Base-by-base conservation (phyloP, 2,113 vertebrate genomes). In the Prietella phreatophila region DNA sequence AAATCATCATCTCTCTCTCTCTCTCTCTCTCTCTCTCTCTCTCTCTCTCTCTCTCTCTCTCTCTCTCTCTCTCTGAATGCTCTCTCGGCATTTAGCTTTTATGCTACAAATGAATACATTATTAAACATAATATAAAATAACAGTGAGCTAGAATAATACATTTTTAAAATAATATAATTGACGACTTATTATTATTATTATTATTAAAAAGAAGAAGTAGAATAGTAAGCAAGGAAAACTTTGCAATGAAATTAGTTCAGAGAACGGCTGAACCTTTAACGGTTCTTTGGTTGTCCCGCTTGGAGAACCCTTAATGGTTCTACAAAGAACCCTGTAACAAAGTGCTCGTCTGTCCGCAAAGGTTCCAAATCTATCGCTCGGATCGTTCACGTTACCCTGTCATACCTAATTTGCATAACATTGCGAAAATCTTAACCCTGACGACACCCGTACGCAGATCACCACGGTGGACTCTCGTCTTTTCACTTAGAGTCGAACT, bases 1-100 rank as follows among this genome's bases (percentile, higher is more conserved):
- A 79, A 82, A 60, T 79, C 58, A 47, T 47, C 42, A 65, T 78
- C n/a, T 75, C n/a, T 67, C 47, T 50, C 71, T 79, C 39, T 86
- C 42, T 78, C 11, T 83, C 11, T 83, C 20, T 83, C 82, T 83
- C 60, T 84, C 33, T 47, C 36, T n/a, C 19, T 63, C 81, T 27
- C 56, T 27, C 25, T 15, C 30, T 78, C n/a, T 75, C n/a, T 67
- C 47, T 50, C 71, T 79, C 39, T 86, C 81, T 27, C 56, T 27
- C 25, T 15, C 30, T 67, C 27, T 67, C 63, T 67, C n/a, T 14
- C n/a, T 14, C 65, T 30, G 6, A 47, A 47, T 47, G 42, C 13
- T 20, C 33, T 8, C 69, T 19, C 63, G 30, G 63, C 27, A 67
- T 30, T 33, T 30, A 67, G 13, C 4, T 33, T 33, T 67, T 67